Percentiles rank a stretch among this genome's conserved stretches.
Conservation (phyloP, 1,140 invertebrate genomes). For the Solenopsis invicta region DNA sequence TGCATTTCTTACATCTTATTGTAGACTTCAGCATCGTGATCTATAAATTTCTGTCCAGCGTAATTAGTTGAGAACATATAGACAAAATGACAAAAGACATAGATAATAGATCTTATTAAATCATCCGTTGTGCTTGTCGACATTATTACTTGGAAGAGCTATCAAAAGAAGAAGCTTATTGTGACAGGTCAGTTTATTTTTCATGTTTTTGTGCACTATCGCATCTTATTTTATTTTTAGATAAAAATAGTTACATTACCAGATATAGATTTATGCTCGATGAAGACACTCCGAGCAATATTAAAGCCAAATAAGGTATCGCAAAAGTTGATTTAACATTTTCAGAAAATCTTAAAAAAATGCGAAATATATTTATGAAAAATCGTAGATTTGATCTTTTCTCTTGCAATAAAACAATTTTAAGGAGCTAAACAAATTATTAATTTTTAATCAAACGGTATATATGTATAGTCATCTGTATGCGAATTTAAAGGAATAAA, state of each 20-base stretch:
- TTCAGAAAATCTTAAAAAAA: conserved; percentile 40
- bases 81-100: conserved; percentile 3
- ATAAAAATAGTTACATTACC: background rate
- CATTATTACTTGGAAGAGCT: conserved; percentile 33
- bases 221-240: background rate
- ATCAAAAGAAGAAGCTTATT: background rate
- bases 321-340: conserved; percentile 20
- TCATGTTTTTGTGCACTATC: background rate
- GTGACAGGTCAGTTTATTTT: background rate
- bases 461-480: background rate
- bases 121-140: background rate
- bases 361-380: background rate
- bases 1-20: conserved; percentile 27
- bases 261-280: conserved; percentile 46
- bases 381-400: background rate
- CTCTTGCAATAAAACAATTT: conserved; percentile 22
- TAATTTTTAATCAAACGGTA: background rate
- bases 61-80: conserved; percentile 50
- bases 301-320: conserved; percentile 38
- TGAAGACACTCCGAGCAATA: conserved; percentile 39
- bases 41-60: conserved; percentile 35
- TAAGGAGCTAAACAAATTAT: background rate
- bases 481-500: background rate
- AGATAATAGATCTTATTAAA: conserved; percentile 1
- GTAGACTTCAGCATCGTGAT: conserved; percentile 17